phyloP scores from a whole-genome alignment of 2,113 vertebrate species.

The Crotalus horridus region DNA sequence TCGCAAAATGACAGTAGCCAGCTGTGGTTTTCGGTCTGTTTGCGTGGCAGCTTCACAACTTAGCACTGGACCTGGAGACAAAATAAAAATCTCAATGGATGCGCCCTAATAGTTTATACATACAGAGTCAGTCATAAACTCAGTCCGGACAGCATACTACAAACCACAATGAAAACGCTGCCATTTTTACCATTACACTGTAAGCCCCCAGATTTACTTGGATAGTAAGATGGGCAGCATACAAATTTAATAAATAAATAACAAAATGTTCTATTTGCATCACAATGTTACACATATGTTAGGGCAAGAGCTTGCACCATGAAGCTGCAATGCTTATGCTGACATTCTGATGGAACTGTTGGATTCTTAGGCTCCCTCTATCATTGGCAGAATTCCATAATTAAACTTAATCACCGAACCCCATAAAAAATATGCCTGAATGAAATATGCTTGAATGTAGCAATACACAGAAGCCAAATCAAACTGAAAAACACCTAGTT shows the following conservation, averaged over 20 bases:
- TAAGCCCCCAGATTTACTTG: too few species aligned
- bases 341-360: neutral
- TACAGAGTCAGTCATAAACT: neutral
- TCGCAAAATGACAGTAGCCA: constrained; percentile 61
- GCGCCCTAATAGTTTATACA: neutral
- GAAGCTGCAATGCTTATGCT: neutral
- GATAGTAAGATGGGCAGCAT: too few species aligned
- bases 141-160: neutral
- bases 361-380: neutral
- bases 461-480: neutral
- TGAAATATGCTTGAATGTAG: neutral
- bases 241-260: neutral
- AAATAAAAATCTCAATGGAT: constrained; percentile 17
- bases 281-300: neutral
- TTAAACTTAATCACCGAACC: too few species aligned
- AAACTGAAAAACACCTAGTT: neutral
- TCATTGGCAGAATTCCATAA: neutral
- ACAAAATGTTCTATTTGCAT: neutral
- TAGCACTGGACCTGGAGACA: constrained; percentile 54
- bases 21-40: constrained; percentile 61
- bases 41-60: constrained; percentile 71
- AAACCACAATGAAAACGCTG: neutral
- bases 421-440: neutral
- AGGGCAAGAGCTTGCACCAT: neutral
- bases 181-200: neutral